A percentile compares a stretch with the other conserved stretches of the same genome.
phyloP scores from a whole-genome alignment of 2,113 vertebrate genomes.

The Megatriorchis doriae region DNA sequence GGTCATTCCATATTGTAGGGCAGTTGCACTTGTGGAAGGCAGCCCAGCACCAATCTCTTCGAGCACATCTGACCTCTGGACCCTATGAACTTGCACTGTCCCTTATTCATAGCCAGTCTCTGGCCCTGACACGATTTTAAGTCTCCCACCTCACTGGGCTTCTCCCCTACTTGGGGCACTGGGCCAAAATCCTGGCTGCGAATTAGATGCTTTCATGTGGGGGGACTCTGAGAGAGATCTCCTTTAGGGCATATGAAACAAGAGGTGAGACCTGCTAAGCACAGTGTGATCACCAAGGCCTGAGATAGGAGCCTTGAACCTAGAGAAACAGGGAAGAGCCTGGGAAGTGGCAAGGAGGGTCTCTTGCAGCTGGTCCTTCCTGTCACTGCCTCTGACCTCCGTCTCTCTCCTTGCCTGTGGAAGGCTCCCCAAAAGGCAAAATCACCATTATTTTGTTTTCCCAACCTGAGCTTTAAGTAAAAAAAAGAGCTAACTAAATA shows the following conservation, averaged over 20 bases:
- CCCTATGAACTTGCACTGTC: not conserved
- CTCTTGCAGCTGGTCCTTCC: not conserved
- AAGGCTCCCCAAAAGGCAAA: not conserved
- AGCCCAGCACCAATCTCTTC: not conserved
- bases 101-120: not conserved
- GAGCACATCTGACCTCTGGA: not conserved
- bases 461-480: not conserved
- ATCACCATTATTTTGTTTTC: not conserved
- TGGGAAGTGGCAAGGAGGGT: not conserved
- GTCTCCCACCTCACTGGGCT: not conserved
- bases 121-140: not conserved
- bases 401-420: not conserved
- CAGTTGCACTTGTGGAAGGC: not conserved
- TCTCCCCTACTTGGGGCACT: not conserved
- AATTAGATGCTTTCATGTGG: accelerated
- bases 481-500: not conserved
- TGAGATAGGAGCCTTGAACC: not conserved
- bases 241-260: not conserved
- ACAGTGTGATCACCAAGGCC: not conserved
- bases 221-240: not conserved
- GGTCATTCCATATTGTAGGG: accelerated
- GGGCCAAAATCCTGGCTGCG: not conserved
- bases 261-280: not conserved
- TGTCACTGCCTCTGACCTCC: not conserved
- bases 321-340: not conserved